Evolutionary conservation across 2,888 invertebrate genomes (phyloP).

Genomic region (Napeogenes inachia): DNA sequence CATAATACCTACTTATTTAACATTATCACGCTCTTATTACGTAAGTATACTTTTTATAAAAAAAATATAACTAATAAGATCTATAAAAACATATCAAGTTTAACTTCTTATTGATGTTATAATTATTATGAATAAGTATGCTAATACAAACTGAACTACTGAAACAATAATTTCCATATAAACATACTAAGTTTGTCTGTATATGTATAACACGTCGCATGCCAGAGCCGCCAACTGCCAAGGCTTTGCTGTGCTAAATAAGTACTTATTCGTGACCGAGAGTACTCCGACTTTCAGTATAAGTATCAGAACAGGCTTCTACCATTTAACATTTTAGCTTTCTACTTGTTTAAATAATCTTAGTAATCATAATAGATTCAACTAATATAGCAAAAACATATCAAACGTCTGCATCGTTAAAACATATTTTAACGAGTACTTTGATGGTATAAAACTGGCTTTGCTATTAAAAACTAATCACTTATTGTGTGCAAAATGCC

Average conservation of each 20-base stretch:
- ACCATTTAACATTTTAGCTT: background rate
- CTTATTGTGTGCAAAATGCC: constrained; percentile 22
- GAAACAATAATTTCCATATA: too few species aligned
- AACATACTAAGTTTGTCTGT: background rate
- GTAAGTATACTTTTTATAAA: too few species aligned
- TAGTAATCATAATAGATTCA: background rate
- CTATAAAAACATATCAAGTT: background rate
- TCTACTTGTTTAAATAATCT: constrained; percentile 3
- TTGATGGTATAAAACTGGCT: background rate
- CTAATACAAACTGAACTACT: too few species aligned
- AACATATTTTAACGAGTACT: background rate
- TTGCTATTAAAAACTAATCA: constrained; percentile 21
- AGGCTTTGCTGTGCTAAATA: constrained; percentile 26
- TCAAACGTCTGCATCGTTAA: background rate
- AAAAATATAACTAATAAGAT: too few species aligned
- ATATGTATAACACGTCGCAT: background rate
- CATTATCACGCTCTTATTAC: too few species aligned
- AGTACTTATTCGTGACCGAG: constrained; percentile 28
- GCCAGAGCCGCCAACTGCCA: constrained; percentile 15
- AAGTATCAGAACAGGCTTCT: background rate
- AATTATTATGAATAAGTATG: too few species aligned
- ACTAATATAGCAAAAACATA: background rate
- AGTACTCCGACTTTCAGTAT: constrained; percentile 14
- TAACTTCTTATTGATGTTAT: too few species aligned
- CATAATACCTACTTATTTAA: too few species aligned